Conservation (phyloP, 2,797 vertebrate genomes). For the Danionella dracula region DNA sequence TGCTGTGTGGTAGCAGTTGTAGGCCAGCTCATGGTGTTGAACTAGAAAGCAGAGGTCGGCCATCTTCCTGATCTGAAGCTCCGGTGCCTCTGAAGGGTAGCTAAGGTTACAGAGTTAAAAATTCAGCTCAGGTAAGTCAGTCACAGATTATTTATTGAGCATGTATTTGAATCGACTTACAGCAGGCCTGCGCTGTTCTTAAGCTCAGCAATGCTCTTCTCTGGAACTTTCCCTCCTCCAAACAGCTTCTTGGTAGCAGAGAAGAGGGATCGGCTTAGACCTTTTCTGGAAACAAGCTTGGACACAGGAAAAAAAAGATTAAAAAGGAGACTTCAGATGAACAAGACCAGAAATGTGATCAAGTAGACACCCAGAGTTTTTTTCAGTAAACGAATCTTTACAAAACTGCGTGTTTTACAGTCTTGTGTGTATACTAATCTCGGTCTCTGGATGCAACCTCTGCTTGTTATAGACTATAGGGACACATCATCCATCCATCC, state of each 20-base stretch:
- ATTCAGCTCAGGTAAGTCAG: no score
- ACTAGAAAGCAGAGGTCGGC: slow-evolving; percentile 97
- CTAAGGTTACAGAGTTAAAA: slow-evolving; percentile 59
- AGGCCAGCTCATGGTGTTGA: slow-evolving; percentile 96
- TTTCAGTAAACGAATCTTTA: no score
- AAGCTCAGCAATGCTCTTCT: slow-evolving; percentile 88
- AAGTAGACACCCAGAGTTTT: no score
- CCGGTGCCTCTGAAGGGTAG: slow-evolving; percentile 94
- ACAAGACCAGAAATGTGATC: no score
- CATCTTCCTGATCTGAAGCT: slow-evolving; percentile 98
- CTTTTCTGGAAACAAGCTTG: slow-evolving; percentile 93
- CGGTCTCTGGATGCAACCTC: no score
- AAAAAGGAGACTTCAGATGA: no score
- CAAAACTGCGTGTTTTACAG: no score
- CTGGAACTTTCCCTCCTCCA: slow-evolving; percentile 91
- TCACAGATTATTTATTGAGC: no score
- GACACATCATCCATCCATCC: no score
- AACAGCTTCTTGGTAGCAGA: slow-evolving; percentile 98
- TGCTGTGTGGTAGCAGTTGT: slow-evolving; percentile 96
- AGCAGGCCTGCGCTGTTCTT: slow-evolving; percentile 88
- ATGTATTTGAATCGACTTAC: slow-evolving; percentile 68
- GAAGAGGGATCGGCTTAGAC: slow-evolving; percentile 93
- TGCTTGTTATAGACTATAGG: no score
- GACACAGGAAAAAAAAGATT: slow-evolving; percentile 4
- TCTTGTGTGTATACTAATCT: no score